Base-by-base conservation (phyloP, 30 jellyfish, hydroid and myxozoan genomes). In the Haliclystus octoradiatus region DNA sequence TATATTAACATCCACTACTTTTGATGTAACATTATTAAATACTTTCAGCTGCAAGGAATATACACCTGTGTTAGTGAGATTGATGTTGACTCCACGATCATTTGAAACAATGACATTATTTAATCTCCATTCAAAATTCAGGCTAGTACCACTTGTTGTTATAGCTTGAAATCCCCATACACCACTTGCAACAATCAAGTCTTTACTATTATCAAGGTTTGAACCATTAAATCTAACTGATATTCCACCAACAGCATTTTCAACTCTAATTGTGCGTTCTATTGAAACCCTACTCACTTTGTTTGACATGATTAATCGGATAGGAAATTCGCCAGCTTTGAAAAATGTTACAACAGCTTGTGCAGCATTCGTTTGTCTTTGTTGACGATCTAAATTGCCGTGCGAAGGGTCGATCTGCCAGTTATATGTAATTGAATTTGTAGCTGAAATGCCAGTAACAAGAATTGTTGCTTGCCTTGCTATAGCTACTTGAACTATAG, bases 231-330 rank as follows among this genome's bases (percentile, higher is more conserved):
- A 40, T 26, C 13, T 29, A 50, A 63, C 75, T 0, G 61, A 40
- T 13, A n/a, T 70, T 24, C 7, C 51, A 22, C 49, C 27, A 28
- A 79, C 73, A 15, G 83, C 66, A 31, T 78, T 34, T 31, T 85
- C 92, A 2, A 72, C 86, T 49, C 28, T 32, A 3, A 85, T 70
- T 19, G 27, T 3, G 2, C 82, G 49, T 9, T 82, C 50, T 0
- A 2, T n/a, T 49, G 28, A 28, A 14, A 14, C 62, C 1, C 32
- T 22, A 33, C 84, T 78, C 63, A 85, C 82, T 35, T 57, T 46
- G 63, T 71, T 63, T 13, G 73, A 49, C 22, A 71, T 88, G 49
- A 66, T 75, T 31, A 85, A 52, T 1, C 33, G n/a, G 2, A 85
- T 33, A 3, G 26, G 34, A 53, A 66, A 65, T 28, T 26, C 25